Conservation (phyloP, 2,888 invertebrate genomes). For the Ornithoptera priamus region DNA sequence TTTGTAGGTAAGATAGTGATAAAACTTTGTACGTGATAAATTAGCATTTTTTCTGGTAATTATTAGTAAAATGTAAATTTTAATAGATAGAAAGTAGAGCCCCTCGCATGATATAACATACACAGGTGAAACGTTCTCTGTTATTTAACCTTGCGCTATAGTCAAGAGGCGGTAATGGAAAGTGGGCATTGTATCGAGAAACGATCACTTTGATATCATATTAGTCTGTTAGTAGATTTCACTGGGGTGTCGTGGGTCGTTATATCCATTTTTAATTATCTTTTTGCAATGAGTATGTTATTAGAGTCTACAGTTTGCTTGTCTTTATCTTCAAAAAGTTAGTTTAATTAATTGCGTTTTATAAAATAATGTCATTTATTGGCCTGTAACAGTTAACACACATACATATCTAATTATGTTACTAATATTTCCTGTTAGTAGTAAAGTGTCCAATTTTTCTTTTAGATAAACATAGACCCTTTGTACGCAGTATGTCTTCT, state of each 20-base stretch:
- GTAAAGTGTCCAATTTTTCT: constrained; percentile 21
- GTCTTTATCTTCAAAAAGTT: constrained; percentile 55
- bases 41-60: constrained; percentile 17
- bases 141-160: constrained; percentile 50
- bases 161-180: constrained; percentile 41
- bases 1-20: constrained; percentile 24
- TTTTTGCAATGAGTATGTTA: constrained; percentile 39
- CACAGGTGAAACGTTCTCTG: constrained; percentile 68
- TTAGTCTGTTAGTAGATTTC: constrained; percentile 35
- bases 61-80: constrained; percentile 35
- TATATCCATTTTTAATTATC: constrained; percentile 28
- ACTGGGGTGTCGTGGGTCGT: constrained; percentile 32
- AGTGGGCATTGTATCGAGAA: constrained; percentile 32
- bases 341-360: constrained; percentile 37
- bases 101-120: constrained; percentile 59
- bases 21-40: constrained; percentile 16
- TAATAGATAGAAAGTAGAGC: constrained; percentile 59
- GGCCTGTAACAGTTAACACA: neutral
- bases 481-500: constrained; percentile 74
- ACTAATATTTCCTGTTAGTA: neutral
- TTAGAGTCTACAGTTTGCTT: constrained; percentile 60
- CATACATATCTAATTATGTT: neutral
- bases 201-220: constrained; percentile 29
- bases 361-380: neutral
- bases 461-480: constrained; percentile 53